Evolutionary conservation across 2,888 invertebrate genomes (phyloP), one percentile per base, ranked within the genome.

Genomic region (Lumbricus terrestris): DNA sequence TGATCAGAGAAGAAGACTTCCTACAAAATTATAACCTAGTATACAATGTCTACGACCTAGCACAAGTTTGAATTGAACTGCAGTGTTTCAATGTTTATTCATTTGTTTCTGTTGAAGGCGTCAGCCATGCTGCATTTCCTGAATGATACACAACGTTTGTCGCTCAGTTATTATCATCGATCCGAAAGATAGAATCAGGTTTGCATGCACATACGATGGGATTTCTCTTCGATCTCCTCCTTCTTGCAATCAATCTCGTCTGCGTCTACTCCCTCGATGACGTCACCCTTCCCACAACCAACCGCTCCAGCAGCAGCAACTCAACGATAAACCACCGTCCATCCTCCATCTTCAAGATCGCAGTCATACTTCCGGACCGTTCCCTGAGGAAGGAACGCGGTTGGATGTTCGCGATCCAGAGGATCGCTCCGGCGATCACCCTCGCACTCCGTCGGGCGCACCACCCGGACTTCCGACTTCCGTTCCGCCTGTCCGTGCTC

Each of bases 401-500:
- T 54, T 88, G 83, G 35, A 38, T 47, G 40, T 91, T 88, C 85
- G 42, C 89, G 82, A 90, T 90, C 42, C 88, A 90, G 88, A 90
- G 88, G 37, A 90, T 91, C 23, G 89, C 33, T 35, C 91, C 91
- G 13, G 91, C 91, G 34, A 82, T 91, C 29, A 42, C 88, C 23
- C 89, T 91, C 8, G 91, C 91, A 29, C 42, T 91, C 23, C 90
- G 90, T 35, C 88, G 88, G 54, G 82, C 91, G 13, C 40, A 47
- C 40, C 16, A 20, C 18, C n/a, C 29, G 15, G 33, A 35, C n/a
- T 23, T 88, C 15, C 54, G 54, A 29, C 88, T 88, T 11, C n/a
- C 88, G 20, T 89, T 85, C 88, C 38, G 47, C 6, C 38, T 91
- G 37, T 47, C 29, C 33, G 92, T 93, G 20, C 91, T 91, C 15